These are phyloP conservation scores for Pantherophis vulpinus DNA, from an alignment of 2,797 vertebrate species.

Conservation along the genomic window DNA sequence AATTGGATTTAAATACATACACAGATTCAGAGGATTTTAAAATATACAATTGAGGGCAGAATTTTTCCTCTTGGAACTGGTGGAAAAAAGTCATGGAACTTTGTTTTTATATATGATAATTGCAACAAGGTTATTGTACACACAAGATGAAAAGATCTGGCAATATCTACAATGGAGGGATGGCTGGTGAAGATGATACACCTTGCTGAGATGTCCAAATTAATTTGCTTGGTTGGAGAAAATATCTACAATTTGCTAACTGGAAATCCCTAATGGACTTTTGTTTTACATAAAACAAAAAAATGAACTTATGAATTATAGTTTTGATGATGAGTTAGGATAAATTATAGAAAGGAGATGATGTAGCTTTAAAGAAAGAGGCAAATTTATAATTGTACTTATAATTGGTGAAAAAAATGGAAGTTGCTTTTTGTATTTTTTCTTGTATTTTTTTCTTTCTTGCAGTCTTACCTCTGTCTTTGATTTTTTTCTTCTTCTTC, in stretches of 20 bases:
- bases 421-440: background rate
- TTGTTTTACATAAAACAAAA: background rate
- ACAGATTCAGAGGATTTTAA: background rate
- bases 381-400: background rate
- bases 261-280: background rate
- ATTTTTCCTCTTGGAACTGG: background rate
- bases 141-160: background rate
- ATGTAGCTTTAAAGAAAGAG: background rate
- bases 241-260: background rate
- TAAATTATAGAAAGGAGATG: background rate
- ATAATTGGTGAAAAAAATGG: background rate
- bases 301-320: background rate
- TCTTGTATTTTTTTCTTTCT: background rate
- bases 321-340: background rate
- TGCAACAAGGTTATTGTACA: background rate
- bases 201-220: background rate
- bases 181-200: background rate
- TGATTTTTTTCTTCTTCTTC: background rate
- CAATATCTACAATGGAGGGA: background rate
- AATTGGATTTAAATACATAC: background rate
- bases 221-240: background rate
- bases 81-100: background rate
- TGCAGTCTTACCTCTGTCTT: background rate
- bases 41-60: background rate
- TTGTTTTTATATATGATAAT: background rate